Evolutionary conservation across 2,113 vertebrate species (phyloP).

Genomic region (Callopanchax toddi): DNA sequence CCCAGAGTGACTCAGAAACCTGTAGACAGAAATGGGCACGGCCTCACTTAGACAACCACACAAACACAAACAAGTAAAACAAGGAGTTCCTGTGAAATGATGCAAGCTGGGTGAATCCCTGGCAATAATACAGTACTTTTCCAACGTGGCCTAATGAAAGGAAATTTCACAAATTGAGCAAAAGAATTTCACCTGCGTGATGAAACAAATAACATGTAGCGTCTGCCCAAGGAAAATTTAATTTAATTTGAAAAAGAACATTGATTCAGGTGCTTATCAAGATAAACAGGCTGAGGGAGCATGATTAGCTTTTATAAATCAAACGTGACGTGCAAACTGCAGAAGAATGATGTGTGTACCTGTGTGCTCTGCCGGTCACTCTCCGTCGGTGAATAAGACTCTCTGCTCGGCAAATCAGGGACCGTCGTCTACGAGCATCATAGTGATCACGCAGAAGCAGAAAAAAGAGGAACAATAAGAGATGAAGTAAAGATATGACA

Average conservation of each 20-base stretch:
- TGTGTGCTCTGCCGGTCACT: slow-evolving; percentile 88
- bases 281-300: too few species aligned
- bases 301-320: too few species aligned
- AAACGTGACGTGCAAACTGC: neutral
- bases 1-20: slow-evolving; percentile 91
- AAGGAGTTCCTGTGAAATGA: neutral
- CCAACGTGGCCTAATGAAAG: neutral
- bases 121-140: neutral
- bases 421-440: slow-evolving; percentile 84
- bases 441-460: slow-evolving; percentile 70
- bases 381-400: slow-evolving; percentile 93
- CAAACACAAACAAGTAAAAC: neutral
- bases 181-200: neutral
- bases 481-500: neutral
- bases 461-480: slow-evolving; percentile 51
- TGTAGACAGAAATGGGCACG: slow-evolving; percentile 40
- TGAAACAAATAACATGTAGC: neutral
- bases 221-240: neutral
- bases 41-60: fast-evolving
- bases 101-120: neutral
- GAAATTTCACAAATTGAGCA: slow-evolving; percentile 1
- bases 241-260: neutral
- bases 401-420: slow-evolving; percentile 93
- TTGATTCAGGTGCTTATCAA: neutral
- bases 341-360: too few species aligned